Conservation (phyloP, 1,140 invertebrate species). For the Trigoniulus corallinus region DNA sequence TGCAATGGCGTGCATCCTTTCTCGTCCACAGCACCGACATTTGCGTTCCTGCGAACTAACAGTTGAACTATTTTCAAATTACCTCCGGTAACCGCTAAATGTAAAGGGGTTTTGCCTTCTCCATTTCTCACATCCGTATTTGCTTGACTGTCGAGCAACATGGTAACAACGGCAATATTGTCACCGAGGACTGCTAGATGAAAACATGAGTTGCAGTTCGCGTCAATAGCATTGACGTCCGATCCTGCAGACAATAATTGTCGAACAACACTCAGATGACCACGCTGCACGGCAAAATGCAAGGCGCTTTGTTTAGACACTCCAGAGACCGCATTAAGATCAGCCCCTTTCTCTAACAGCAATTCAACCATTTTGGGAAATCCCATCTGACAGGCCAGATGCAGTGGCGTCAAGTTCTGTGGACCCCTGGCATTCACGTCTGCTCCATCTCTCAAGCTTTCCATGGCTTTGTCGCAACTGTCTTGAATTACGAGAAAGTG, state of each 20-base stretch:
- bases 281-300: slow-evolving; percentile 13
- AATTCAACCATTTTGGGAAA: slow-evolving; percentile 12
- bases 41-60: too few species aligned
- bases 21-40: slow-evolving; percentile 34
- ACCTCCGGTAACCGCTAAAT: too few species aligned
- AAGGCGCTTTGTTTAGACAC: slow-evolving; percentile 9
- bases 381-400: slow-evolving; percentile 25
- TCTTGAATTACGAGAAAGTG: too few species aligned
- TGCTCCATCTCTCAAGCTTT: too few species aligned
- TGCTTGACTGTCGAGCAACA: slow-evolving; percentile 14
- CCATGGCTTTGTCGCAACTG: too few species aligned
- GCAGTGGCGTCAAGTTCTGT: too few species aligned
- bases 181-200: slow-evolving; percentile 10
- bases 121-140: slow-evolving; percentile 8
- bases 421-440: slow-evolving; percentile 23
- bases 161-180: slow-evolving; percentile 10
- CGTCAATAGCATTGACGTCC: slow-evolving; percentile 6
- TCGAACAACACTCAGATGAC: slow-evolving; percentile 6
- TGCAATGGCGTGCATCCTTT: slow-evolving; percentile 46
- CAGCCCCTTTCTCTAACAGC: not conserved
- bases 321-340: not conserved
- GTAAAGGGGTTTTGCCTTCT: slow-evolving; percentile 3
- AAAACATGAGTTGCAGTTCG: slow-evolving; percentile 4
- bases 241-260: slow-evolving; percentile 9
- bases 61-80: too few species aligned